Evolutionary conservation across 2,113 vertebrate genomes (phyloP).

Genomic region (Serilophus lunatus): DNA sequence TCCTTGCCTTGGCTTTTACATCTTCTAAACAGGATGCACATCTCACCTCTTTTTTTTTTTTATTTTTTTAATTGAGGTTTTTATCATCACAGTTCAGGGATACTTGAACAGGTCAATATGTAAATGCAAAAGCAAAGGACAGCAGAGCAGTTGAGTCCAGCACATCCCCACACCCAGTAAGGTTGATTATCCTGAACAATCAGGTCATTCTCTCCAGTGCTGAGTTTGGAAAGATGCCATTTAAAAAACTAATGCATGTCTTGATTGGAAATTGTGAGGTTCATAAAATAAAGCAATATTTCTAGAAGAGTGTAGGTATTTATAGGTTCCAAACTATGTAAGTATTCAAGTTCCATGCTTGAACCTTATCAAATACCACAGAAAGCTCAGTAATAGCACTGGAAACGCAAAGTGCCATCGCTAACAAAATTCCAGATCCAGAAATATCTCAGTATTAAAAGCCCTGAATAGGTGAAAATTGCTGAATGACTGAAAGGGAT

Average conservation of each 20-base stretch:
- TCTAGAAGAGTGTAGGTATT: not conserved
- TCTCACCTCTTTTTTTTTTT: not conserved
- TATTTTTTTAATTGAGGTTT: not conserved
- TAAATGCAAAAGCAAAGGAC: not conserved
- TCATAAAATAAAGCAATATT: not conserved
- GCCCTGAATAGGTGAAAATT: constrained; percentile 15
- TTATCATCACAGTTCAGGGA: not conserved
- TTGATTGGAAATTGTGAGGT: not conserved
- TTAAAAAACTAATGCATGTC: not conserved
- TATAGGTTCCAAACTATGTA: not conserved
- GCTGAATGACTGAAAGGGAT: not conserved
- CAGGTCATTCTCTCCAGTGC: not conserved
- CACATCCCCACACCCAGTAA: not conserved
- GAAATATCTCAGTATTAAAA: constrained; percentile 43
- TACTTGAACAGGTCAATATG: not conserved
- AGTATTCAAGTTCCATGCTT: not conserved
- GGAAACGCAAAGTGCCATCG: not conserved
- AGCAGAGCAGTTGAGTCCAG: not conserved
- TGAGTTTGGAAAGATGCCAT: not conserved
- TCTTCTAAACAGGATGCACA: not conserved
- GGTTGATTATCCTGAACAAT: not conserved
- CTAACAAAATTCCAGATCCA: constrained; percentile 30
- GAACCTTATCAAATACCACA: constrained; percentile 1
- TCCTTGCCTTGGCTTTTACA: not conserved
- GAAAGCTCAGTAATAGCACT: not conserved